These are phyloP conservation scores for Dysdera silvatica DNA, from an alignment of 1,140 invertebrate genomes.

Conservation along the genomic window DNA sequence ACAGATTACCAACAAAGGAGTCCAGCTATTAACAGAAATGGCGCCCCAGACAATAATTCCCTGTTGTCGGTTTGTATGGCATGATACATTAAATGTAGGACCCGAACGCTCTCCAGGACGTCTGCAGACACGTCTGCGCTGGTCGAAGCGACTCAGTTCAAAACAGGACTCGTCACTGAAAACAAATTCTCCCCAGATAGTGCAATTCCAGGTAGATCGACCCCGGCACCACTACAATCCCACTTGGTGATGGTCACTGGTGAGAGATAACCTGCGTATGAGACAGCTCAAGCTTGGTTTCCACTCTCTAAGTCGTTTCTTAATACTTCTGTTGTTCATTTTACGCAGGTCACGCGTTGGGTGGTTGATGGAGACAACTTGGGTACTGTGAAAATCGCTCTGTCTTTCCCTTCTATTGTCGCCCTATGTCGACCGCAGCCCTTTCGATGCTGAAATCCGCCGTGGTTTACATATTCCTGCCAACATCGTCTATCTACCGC, in stretches of 20 bases:
- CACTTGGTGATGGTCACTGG: not conserved
- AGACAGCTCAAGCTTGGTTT: not conserved
- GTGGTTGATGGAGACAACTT: not conserved
- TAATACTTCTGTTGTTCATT: not conserved
- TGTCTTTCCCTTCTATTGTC: not conserved
- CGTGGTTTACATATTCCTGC: slow-evolving; percentile 1
- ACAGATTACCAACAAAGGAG: not conserved
- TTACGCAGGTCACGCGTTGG: not conserved
- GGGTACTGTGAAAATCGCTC: not conserved
- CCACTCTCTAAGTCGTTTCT: not conserved
- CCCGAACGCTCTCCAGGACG: not conserved
- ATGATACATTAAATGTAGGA: not conserved
- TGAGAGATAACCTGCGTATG: not conserved
- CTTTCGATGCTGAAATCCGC: not conserved
- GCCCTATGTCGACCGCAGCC: not conserved
- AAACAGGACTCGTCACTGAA: not conserved
- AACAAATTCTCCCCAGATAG: not conserved
- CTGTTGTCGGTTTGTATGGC: not conserved
- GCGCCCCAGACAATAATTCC: not conserved
- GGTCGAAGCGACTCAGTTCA: no score
- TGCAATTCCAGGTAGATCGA: not conserved
- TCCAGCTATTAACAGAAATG: slow-evolving; percentile 5
- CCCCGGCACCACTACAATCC: not conserved
- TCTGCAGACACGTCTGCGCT: no score
- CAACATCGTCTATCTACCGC: slow-evolving; percentile 2